These are phyloP conservation scores for Cnemophilus loriae DNA, from an alignment of 2,113 vertebrate genomes.

Conservation along the genomic window DNA sequence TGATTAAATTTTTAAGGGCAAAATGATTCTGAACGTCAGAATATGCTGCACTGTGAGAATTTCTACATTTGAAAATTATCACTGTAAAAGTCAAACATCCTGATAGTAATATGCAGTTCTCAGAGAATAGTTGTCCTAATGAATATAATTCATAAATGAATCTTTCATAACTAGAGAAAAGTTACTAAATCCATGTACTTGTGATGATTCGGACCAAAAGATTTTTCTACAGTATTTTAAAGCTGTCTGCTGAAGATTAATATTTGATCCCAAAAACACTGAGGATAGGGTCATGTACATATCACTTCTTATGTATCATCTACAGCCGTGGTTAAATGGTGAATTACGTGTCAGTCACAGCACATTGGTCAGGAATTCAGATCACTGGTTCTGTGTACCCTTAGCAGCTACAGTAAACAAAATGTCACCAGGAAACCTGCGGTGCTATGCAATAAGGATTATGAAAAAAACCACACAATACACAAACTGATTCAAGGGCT, in stretches of 20 bases:
- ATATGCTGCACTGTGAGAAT: background rate
- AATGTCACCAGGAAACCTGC: background rate
- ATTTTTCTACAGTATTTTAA: background rate
- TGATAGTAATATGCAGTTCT: background rate
- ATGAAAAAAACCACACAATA: background rate
- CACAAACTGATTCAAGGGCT: background rate
- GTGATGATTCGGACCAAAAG: background rate
- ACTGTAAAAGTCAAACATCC: background rate
- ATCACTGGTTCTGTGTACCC: background rate
- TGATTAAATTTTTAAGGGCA: background rate
- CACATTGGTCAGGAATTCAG: background rate
- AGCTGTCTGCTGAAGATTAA: background rate
- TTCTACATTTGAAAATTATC: background rate
- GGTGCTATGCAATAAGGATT: background rate
- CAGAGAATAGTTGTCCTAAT: background rate
- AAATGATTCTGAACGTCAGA: background rate
- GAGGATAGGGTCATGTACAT: background rate
- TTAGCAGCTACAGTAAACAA: constrained; percentile 1
- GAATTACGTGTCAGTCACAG: background rate
- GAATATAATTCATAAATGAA: background rate
- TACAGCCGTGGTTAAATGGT: background rate
- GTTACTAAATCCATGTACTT: background rate
- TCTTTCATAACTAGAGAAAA: background rate
- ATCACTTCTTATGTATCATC: background rate
- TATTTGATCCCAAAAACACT: background rate